Percentiles rank a stretch among this genome's conserved stretches.
Conservation (phyloP, 2,888 invertebrate genomes). For the Spisula solida region DNA sequence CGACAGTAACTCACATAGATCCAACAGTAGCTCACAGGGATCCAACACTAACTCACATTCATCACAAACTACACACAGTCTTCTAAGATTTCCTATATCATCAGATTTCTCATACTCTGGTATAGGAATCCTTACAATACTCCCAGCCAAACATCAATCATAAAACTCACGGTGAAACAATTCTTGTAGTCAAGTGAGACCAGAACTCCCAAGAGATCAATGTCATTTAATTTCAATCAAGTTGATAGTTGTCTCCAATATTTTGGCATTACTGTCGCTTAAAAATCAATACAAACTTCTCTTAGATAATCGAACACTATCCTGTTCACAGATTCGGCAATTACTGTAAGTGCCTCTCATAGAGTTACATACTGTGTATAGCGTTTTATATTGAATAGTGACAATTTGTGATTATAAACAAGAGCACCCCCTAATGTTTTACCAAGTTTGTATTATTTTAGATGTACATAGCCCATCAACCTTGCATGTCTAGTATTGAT, state of each 20-base stretch:
- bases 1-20: too few relatives aligned
- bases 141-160: background rate
- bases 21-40: too few relatives aligned
- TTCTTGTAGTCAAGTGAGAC: background rate
- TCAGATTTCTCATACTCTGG: background rate
- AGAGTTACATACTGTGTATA: background rate
- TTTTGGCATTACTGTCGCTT: background rate
- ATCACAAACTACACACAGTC: background rate
- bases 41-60: background rate
- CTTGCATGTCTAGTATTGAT: too few relatives aligned
- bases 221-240: constrained; percentile 20
- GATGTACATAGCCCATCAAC: too few relatives aligned
- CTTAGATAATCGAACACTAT: constrained; percentile 7
- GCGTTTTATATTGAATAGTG: background rate
- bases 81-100: background rate
- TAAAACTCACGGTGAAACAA: background rate
- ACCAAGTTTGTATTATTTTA: too few relatives aligned
- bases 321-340: background rate
- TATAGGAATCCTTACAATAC: background rate
- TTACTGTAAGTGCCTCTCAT: background rate
- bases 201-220: background rate
- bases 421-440: too few relatives aligned
- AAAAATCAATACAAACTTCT: constrained; percentile 6
- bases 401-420: too few relatives aligned
- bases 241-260: constrained; percentile 14